These are phyloP conservation scores for Momotus momota DNA, from an alignment of 2,797 vertebrate species.

Conservation along the genomic window DNA sequence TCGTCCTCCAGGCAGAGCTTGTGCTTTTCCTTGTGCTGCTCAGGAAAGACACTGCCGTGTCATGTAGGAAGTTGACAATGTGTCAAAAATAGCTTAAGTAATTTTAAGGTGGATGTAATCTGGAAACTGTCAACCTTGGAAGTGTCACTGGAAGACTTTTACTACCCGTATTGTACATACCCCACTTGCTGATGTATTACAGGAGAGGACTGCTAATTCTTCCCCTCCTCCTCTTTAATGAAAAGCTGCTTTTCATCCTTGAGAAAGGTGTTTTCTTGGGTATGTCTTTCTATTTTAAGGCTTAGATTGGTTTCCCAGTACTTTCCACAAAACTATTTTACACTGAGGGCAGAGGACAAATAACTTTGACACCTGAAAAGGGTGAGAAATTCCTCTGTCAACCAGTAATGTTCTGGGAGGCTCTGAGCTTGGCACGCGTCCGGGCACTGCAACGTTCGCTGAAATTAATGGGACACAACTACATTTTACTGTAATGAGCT, in stretches of 20 bases:
- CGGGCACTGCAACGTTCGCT: not conserved
- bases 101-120: not conserved
- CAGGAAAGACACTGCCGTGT: not conserved
- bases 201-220: not conserved
- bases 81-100: not conserved
- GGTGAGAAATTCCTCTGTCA: slow-evolving; percentile 33
- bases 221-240: not conserved
- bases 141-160: not conserved
- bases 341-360: slow-evolving; percentile 8
- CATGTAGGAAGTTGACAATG: not conserved
- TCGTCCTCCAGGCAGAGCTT: not conserved
- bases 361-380: not conserved
- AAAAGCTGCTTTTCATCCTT: not conserved
- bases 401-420: not conserved
- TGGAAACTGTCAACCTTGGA: not conserved
- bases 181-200: not conserved
- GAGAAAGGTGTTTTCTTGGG: not conserved
- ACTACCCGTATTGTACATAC: not conserved
- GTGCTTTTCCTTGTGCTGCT: not conserved
- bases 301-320: not conserved
- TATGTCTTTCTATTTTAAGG: not conserved
- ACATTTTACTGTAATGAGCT: slow-evolving; percentile 24
- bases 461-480: slow-evolving; percentile 27
- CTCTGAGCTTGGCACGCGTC: not conserved
- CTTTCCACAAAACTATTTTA: not conserved